Evolutionary conservation across 2,113 vertebrate genomes (phyloP).

Genomic region (Oryzias javanicus): DNA sequence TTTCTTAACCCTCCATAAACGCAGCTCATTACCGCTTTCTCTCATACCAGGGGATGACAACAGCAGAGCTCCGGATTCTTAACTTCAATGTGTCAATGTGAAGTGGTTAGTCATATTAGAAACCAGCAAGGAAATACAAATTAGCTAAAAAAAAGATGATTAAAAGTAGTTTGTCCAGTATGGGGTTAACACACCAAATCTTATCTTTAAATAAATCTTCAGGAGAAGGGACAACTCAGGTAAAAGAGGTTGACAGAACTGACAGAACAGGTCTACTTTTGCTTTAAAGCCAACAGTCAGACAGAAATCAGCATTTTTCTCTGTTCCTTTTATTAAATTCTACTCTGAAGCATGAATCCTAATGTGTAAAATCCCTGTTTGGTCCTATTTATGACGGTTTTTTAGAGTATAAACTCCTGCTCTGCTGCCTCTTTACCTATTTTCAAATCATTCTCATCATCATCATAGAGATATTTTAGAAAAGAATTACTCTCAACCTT

Average conservation of each 20-base stretch:
- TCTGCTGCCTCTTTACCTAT: no score
- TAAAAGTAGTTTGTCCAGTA: no score
- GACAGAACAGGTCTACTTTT: not conserved
- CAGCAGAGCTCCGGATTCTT: conserved; percentile 33
- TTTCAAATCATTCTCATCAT: no score
- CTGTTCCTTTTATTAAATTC: not conserved
- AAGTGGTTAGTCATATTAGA: conserved; percentile 46
- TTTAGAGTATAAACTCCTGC: no score
- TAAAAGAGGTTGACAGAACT: conserved; percentile 28
- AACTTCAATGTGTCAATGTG: conserved; percentile 58
- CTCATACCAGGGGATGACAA: conserved; percentile 26
- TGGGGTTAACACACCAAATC: no score
- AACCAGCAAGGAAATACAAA: conserved; percentile 31
- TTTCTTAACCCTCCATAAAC: conserved; percentile 25
- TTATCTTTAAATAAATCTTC: no score
- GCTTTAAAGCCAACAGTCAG: conserved; percentile 19
- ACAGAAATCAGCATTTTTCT: conserved; percentile 41
- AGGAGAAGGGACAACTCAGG: conserved; percentile 25
- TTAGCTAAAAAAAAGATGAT: conserved; percentile 22
- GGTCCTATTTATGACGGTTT: no score
- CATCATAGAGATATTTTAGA: no score
- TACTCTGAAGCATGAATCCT: no score
- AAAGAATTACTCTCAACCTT: no score
- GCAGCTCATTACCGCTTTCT: not conserved
- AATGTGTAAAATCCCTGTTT: no score